Conservation (phyloP, 2,797 vertebrate species). For the Pipistrellus pipistrellus region DNA sequence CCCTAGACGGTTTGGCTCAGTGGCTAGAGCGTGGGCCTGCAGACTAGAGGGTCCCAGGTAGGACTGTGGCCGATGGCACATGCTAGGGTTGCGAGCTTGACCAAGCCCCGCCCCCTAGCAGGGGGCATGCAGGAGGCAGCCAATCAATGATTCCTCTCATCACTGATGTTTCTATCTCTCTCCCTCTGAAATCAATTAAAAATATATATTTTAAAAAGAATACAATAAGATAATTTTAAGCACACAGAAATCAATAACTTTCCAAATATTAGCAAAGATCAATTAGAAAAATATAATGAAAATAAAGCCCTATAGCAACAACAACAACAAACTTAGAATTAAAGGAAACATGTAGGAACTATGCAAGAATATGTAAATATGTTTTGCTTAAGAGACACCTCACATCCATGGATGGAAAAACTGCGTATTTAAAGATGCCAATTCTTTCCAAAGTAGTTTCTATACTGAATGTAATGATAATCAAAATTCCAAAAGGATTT, state of each 20-base stretch:
- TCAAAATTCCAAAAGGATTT: constrained; percentile 59
- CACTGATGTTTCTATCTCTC: too few species aligned
- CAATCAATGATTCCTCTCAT: too few species aligned
- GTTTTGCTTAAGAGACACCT: constrained; percentile 39
- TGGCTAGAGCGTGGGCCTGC: too few species aligned
- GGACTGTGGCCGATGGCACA: too few species aligned
- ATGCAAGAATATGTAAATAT: neutral
- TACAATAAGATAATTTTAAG: constrained; percentile 31
- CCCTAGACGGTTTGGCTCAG: too few species aligned
- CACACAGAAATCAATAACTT: constrained; percentile 19
- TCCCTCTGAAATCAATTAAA: too few species aligned
- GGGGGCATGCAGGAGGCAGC: too few species aligned
- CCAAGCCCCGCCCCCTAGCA: too few species aligned
- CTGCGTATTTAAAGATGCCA: constrained; percentile 16
- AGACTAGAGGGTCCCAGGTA: too few species aligned
- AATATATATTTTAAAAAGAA: neutral
- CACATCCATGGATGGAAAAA: neutral
- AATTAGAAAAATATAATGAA: constrained; percentile 40
- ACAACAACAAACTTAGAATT: constrained; percentile 15
- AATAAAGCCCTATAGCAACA: constrained; percentile 37
- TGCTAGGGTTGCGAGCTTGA: too few species aligned
- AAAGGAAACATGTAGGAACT: constrained; percentile 5
- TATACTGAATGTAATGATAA: constrained; percentile 59
- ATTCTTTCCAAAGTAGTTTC: constrained; percentile 49
- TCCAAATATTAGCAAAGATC: constrained; percentile 47